phyloP scores from a whole-genome alignment of 1,140 invertebrate genomes.

The Pachyrhynchus sulphureomaculatus region DNA sequence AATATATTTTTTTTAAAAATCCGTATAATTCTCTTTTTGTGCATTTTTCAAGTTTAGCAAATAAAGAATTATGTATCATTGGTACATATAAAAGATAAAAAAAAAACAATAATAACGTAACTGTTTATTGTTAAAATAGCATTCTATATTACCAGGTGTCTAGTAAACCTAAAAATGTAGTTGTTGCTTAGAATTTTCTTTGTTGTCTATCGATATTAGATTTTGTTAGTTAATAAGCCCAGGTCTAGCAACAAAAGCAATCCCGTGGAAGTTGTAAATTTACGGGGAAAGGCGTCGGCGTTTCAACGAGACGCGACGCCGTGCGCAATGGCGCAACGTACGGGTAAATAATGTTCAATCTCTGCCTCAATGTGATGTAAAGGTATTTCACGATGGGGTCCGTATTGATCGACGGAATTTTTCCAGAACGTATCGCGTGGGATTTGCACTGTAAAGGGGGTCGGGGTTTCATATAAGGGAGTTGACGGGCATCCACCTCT shows the following conservation, averaged over 20 bases:
- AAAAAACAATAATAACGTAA: too few relatives aligned
- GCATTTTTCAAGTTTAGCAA: too few relatives aligned
- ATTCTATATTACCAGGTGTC: too few relatives aligned
- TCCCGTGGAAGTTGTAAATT: slow-evolving; percentile 2
- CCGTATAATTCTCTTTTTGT: too few relatives aligned
- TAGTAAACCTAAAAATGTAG: background rate
- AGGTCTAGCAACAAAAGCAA: slow-evolving; percentile 13
- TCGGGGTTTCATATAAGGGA: background rate
- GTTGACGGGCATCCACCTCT: background rate
- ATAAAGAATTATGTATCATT: too few relatives aligned
- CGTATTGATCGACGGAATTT: background rate
- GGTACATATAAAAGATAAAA: too few relatives aligned
- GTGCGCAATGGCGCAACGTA: slow-evolving; percentile 18
- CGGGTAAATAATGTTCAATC: slow-evolving; percentile 35
- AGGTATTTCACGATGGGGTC: background rate
- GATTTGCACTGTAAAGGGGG: background rate
- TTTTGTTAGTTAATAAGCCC: slow-evolving; percentile 11
- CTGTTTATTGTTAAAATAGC: too few relatives aligned
- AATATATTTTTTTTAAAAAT: too few relatives aligned
- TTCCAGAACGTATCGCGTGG: slow-evolving; percentile 3
- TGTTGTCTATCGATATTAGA: background rate
- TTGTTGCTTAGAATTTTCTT: background rate
- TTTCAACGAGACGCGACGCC: background rate
- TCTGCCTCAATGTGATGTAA: background rate
- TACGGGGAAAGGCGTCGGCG: background rate